Conservation (phyloP, 2,888 invertebrate species). For the Nemapogon koenigi region DNA sequence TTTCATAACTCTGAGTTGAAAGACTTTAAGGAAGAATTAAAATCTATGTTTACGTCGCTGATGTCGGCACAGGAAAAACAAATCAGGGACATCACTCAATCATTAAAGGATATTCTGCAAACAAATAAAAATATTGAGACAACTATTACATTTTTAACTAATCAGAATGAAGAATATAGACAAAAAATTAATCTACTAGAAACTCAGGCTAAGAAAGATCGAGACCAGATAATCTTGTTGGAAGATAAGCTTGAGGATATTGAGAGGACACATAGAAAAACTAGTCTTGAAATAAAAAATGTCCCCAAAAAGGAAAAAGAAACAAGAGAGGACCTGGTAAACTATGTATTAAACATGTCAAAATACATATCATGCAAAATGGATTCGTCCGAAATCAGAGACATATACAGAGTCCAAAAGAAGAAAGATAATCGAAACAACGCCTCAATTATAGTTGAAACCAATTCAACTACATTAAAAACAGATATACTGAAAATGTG, state of each 20-base stretch:
- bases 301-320: conserved; percentile 11
- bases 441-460: conserved; percentile 15
- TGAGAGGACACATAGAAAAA: conserved; percentile 9
- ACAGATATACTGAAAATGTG: conserved; percentile 13
- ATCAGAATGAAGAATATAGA: conserved; percentile 14
- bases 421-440: conserved; percentile 1
- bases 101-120: neutral
- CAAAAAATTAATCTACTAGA: conserved; percentile 11
- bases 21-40: conserved; percentile 5
- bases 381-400: conserved; percentile 3
- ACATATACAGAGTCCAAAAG: conserved; percentile 9
- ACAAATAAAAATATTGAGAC: conserved; percentile 12
- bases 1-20: neutral
- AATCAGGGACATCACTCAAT: neutral
- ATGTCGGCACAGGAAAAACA: conserved; percentile 2
- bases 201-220: conserved; percentile 5
- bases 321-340: conserved; percentile 8
- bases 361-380: conserved; percentile 1
- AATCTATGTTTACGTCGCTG: neutral
- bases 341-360: conserved; percentile 10
- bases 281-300: conserved; percentile 13
- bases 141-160: conserved; percentile 7
- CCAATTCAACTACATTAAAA: conserved; percentile 15
- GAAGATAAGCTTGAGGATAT: conserved; percentile 13
- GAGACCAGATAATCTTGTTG: conserved; percentile 10